Base-by-base conservation (phyloP, 2,888 invertebrate species). In the Campoplex nolae region DNA sequence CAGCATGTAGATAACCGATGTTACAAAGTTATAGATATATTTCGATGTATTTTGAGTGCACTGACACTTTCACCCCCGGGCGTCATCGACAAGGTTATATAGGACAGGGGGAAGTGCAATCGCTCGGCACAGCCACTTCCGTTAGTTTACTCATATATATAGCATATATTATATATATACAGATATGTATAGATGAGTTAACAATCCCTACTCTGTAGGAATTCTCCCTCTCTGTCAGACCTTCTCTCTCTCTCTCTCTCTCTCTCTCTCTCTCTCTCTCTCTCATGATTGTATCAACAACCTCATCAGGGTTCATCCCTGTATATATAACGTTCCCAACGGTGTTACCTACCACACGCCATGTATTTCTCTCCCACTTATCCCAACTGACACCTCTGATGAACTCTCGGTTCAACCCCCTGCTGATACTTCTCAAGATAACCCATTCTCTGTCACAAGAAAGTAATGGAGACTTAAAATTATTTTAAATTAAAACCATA, bases 231-330 rank as follows among this genome's bases (percentile, higher is more conserved):
- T n/a, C n/a, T 23, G 23, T 23, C 23, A 23, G 23, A 23, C 23
- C 68, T 28, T 23, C 23, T 0, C 32, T 68, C 16, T 70, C 48
- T 68, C 58, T 48, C 56, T 70, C 48, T 2, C 58, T 45, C 48
- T 70, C 48, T 16, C 13, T 2, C 45, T 45, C 4, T 9, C 4
- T 56, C 23, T 3, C 28, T 13, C 58, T 13, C 58, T 58, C 9
- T 28, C 78, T 87, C 90, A 91, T 92, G 93, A 93, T 93, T 92
- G 93, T 93, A 93, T 93, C 93, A 93, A 93, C 93, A 93, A 92
- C 91, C 92, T 93, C 93, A 93, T 93, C 93, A 93, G 91, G 62
- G 91, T 91, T 92, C 93, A 92, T 92, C 92, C 92, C 88, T 83
- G 77, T 85, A n/a, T 68, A 38, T 51, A 67, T 38, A 54, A 6